Evolutionary conservation across 1,140 invertebrate genomes (phyloP), one percentile per base, ranked within the genome.

Genomic region (Apis florea): DNA sequence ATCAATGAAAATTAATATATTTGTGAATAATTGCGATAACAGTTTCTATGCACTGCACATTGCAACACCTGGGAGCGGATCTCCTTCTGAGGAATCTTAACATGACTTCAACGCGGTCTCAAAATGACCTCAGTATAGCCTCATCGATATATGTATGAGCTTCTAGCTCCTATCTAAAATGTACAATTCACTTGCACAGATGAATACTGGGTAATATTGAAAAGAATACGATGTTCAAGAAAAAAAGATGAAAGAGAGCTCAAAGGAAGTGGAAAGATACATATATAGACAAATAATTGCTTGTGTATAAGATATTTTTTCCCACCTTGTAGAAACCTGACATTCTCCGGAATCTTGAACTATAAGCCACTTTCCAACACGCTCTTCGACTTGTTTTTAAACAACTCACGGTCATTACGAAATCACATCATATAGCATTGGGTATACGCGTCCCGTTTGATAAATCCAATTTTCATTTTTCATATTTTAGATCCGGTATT

Each of bases 11-110:
- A 77, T 76, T 59, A 82, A 54, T 69, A 77, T 56, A 77, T 77
- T 77, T 56, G 19, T 67, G 59, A 11, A 67, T 10, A 56, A 51
- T 77, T 76, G 31, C 74, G 74, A 63, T 49, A 82, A 68, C 19
- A 17, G 31, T 70, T 76, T 63, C 66, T 70, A 77, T 58, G 73
- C 80, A 69, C 17, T 58, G 73, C 80, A 69, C 11, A 17, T 81
- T 81, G 79, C 80, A 58, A 82, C 67, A 77, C 53, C 8, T 31
- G 10, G 21, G 24, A 82, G 73, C 64, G 73, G 73, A 82, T 82
- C 74, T 82, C 80, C 74, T 82, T 82, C 80, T 69, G 66, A 69
- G 80, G 74, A 77, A 77, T 70, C 73, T 26, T 1, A 82, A 63
- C 19, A 53, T 58, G 64, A 51, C 74, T 15, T 68, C 19, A 75